Conservation (phyloP, 1,140 invertebrate genomes). For the Tribolium castaneum region DNA sequence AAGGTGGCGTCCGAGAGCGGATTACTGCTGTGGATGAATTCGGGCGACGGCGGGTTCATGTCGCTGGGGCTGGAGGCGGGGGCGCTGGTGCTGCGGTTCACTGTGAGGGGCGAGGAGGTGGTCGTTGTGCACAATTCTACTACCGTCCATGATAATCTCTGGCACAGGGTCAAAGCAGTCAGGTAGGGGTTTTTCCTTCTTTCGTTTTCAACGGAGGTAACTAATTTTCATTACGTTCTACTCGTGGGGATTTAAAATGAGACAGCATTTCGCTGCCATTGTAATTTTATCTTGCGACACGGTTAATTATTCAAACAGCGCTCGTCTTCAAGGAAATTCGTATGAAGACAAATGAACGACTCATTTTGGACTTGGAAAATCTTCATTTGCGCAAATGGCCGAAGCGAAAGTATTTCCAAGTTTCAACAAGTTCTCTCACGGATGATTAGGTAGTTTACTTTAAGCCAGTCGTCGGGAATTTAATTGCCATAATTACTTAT, state of each 20-base stretch:
- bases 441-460: background rate
- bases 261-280: background rate
- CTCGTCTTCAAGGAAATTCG: conserved; percentile 11
- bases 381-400: background rate
- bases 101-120: conserved; percentile 79
- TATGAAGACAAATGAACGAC: conserved; percentile 19
- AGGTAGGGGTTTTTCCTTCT: conserved; percentile 71
- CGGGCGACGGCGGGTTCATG: conserved; percentile 77
- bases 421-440: background rate
- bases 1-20: conserved; percentile 76
- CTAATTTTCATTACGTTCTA: conserved; percentile 11
- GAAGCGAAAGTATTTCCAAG: background rate
- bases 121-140: conserved; percentile 86
- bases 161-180: conserved; percentile 88
- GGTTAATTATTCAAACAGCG: conserved; percentile 13
- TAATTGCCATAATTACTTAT: too few relatives aligned
- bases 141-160: conserved; percentile 90
- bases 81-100: conserved; percentile 74
- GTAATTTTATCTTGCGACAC: conserved; percentile 25
- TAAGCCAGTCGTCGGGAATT: background rate
- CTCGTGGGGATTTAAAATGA: conserved; percentile 10
- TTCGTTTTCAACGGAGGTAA: background rate
- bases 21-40: conserved; percentile 91
- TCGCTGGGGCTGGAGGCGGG: conserved; percentile 86
- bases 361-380: conserved; percentile 10